phyloP scores from a whole-genome alignment of 1,140 invertebrate species.

The Aethina tumida region DNA sequence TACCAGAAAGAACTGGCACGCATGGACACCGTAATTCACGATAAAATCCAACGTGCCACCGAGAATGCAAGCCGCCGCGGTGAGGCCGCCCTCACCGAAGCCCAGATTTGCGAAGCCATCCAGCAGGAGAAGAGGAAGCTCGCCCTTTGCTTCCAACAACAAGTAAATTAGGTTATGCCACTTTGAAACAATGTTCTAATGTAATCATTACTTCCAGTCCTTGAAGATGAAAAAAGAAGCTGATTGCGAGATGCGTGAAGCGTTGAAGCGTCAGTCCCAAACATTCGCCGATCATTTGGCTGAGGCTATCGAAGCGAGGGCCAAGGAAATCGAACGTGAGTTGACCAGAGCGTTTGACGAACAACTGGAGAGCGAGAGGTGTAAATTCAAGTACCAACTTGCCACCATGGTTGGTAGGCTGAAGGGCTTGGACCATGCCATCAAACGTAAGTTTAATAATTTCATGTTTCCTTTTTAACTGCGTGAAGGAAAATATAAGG shows the following conservation, averaged over 20 bases:
- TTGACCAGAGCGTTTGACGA: slow-evolving; percentile 59
- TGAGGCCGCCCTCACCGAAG: slow-evolving; percentile 37
- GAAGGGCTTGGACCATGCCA: slow-evolving; percentile 75
- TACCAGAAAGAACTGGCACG: slow-evolving; percentile 57
- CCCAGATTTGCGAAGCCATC: slow-evolving; percentile 42
- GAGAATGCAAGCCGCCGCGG: slow-evolving; percentile 41
- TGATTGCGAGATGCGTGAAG: slow-evolving; percentile 62
- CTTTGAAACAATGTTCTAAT: background rate
- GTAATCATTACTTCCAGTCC: slow-evolving; percentile 39
- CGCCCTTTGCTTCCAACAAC: slow-evolving; percentile 44
- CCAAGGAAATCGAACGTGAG: slow-evolving; percentile 54
- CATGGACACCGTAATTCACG: slow-evolving; percentile 51
- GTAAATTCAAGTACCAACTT: slow-evolving; percentile 65
- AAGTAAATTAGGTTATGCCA: slow-evolving; percentile 30
- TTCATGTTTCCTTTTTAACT: slow-evolving; percentile 7
- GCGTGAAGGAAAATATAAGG: background rate
- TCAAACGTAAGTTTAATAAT: slow-evolving; percentile 59
- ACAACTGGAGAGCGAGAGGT: slow-evolving; percentile 55
- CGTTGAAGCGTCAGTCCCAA: slow-evolving; percentile 69
- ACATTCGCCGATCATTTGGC: slow-evolving; percentile 74
- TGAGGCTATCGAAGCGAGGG: slow-evolving; percentile 60
- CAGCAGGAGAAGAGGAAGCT: slow-evolving; percentile 45
- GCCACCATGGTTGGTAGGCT: slow-evolving; percentile 72
- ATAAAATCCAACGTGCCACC: slow-evolving; percentile 51
- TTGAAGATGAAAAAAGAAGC: slow-evolving; percentile 51